Conservation (phyloP, 2,113 vertebrate genomes). For the Misgurnus anguillicaudatus region DNA sequence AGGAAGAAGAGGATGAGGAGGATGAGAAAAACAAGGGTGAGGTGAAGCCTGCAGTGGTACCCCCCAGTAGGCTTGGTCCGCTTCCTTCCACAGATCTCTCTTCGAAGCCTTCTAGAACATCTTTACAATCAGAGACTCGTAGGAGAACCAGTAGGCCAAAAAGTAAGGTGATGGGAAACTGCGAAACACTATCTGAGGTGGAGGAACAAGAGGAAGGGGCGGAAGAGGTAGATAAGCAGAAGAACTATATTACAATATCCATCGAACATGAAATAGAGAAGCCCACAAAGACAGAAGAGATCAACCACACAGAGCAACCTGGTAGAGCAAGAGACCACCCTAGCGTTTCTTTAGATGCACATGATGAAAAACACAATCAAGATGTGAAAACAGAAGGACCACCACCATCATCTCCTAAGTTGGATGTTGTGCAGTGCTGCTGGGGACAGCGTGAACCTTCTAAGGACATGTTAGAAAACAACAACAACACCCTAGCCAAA, state of each 20-base stretch:
- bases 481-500: conserved; percentile 71
- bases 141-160: not conserved
- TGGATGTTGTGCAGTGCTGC: conserved; percentile 64
- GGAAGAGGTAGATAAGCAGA: conserved; percentile 1
- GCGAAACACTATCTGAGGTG: conserved; percentile 56
- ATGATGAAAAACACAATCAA: conserved; percentile 21
- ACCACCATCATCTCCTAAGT: conserved; percentile 31
- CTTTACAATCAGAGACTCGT: not conserved
- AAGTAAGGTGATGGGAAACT: not conserved
- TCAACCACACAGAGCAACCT: conserved; percentile 18
- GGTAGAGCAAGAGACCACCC: not conserved
- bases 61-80: not conserved
- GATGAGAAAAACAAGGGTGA: conserved; percentile 66
- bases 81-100: not conserved
- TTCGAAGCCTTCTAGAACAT: conserved; percentile 12
- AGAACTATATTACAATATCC: not conserved
- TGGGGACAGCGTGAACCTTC: conserved; percentile 53
- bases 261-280: conserved; percentile 10
- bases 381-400: conserved; percentile 36
- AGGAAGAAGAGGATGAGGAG: conserved; percentile 84
- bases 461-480: conserved; percentile 47
- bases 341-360: conserved; percentile 27
- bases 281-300: not conserved
- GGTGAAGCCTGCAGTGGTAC: not conserved
- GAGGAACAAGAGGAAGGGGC: conserved; percentile 40